Evolutionary conservation across 2,888 invertebrate species (phyloP), one percentile per base, ranked within the genome.

Genomic region (Oligia strigilis): DNA sequence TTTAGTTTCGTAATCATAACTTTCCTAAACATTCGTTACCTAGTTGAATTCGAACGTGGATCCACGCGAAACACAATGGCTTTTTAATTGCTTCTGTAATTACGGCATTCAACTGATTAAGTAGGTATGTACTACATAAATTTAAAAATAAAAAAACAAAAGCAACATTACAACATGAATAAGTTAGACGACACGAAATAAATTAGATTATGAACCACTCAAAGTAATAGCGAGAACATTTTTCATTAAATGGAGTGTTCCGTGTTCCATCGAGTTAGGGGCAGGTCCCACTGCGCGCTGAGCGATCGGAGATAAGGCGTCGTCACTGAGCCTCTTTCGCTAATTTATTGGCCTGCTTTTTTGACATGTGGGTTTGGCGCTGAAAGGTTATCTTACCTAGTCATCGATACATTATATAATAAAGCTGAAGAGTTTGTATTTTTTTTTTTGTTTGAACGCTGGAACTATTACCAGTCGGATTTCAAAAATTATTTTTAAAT

Each of bases 201-300:
- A 89, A 92, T 89, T 84, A 85, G 87, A 92, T 92, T 90, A 91
- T 74, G 64, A 78, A 81, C 78, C 91, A 90, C 91, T 92, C 88
- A 84, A 81, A 77, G 74, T 92, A 90, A 92, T 92, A 78, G 82
- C 74, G 64, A 64, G 64, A 80, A 84, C 77, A 88, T 89, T 90
- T 92, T 91, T 91, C 92, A 92, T 92, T 92, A 92, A 46, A 85
- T 76, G 77, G 85, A 92, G 92, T 92, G 91, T 89, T 65, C 55
- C 72, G 92, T 92, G 91, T 89, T 65, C 55, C 72, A 36, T 29
- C 84, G 43, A 58, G 77, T 29, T 46, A 55, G 69, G 66, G 76
- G 60, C 17, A 36, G 72, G 83, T 83, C 87, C 90, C 90, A 80
- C 58, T 14, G 83, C 85, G 84, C 77, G 80, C 58, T 71, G 19